These are phyloP conservation scores for Yoshiicerus persimilis DNA, from an alignment of 1,140 invertebrate species.

Conservation along the genomic window DNA sequence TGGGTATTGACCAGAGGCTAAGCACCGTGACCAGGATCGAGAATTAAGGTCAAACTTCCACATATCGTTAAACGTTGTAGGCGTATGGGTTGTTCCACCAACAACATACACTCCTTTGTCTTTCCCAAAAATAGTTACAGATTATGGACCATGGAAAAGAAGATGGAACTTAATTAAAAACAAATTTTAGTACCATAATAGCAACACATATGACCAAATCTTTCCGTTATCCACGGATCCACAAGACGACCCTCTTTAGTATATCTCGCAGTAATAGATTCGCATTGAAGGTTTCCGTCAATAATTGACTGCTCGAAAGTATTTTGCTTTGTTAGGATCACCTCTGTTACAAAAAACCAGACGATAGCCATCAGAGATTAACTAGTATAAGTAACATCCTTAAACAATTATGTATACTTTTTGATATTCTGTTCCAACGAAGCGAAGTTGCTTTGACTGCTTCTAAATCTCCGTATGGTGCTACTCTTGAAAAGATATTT, in stretches of 20 bases:
- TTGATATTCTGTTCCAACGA: constrained; percentile 76
- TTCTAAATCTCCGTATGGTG: constrained; percentile 86
- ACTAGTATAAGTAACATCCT: constrained; percentile 2
- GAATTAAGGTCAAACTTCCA: constrained; percentile 88
- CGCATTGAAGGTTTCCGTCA: constrained; percentile 43
- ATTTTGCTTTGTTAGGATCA: not conserved
- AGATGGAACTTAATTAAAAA: not conserved
- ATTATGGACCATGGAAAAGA: too few species aligned
- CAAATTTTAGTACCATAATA: constrained; percentile 50
- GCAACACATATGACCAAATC: constrained; percentile 49
- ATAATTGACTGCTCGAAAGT: constrained; percentile 42
- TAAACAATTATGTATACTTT: constrained; percentile 62
- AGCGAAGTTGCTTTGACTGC: constrained; percentile 81
- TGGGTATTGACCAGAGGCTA: constrained; percentile 85
- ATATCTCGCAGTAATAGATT: not conserved
- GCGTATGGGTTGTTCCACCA: constrained; percentile 82
- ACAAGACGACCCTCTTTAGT: not conserved
- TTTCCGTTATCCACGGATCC: constrained; percentile 36
- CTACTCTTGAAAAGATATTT: constrained; percentile 83
- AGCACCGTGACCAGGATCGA: constrained; percentile 76
- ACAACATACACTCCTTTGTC: constrained; percentile 43
- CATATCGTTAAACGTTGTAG: constrained; percentile 95
- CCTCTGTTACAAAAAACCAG: constrained; percentile 24
- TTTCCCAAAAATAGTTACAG: not conserved
- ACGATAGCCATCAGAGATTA: not conserved